Evolutionary conservation across 2,113 vertebrate species (phyloP), one percentile per base, ranked within the genome.

Genomic region (Mastomys natalensis): DNA sequence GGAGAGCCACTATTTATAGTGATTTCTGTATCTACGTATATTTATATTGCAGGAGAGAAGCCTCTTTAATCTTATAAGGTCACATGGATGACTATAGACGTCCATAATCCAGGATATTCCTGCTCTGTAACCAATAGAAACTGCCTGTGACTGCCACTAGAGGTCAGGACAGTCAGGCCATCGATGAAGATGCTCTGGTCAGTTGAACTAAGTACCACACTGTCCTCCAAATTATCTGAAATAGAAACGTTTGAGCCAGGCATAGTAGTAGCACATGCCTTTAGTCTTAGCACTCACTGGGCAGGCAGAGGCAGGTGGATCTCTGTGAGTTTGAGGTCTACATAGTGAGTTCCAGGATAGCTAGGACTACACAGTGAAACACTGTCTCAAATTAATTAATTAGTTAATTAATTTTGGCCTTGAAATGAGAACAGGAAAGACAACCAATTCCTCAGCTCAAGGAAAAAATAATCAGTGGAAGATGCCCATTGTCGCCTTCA

Each of bases 361-460:
- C 81, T 16, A 43, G 58, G 40, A 26, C 13, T 43, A 60, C 37
- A 62, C 22, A 8, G 37, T 60, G 37, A 84, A 43, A 60, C 55
- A 13, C n/a, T n/a, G 22, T 7, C 16, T 64, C 37, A 85, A 64
- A 31, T 64, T 26, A 24, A 43, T 43, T 43, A 24, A 62, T 45
- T 40, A 84, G 13, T 84, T 43, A 29, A 17, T 84, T 60, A 40
- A 51, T 34, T 62, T 53, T 45, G n/a, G 22, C 73, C 70, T 92
- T 31, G 34, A 94, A 64, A 55, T 64, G 80, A 77, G 73, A 91
- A 48, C 45, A 87, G 82, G 86, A 91, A 91, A 81, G 86, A 82
- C 1, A 88, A 68, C 43, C 45, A 48, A 22, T 51, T 86, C 48
- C 29, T 92, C 13, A 34, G 7, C 60, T 7, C 48, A 90, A 85